phyloP scores from a whole-genome alignment of 1,140 invertebrate genomes.

The Trinorchestia longiramus region DNA sequence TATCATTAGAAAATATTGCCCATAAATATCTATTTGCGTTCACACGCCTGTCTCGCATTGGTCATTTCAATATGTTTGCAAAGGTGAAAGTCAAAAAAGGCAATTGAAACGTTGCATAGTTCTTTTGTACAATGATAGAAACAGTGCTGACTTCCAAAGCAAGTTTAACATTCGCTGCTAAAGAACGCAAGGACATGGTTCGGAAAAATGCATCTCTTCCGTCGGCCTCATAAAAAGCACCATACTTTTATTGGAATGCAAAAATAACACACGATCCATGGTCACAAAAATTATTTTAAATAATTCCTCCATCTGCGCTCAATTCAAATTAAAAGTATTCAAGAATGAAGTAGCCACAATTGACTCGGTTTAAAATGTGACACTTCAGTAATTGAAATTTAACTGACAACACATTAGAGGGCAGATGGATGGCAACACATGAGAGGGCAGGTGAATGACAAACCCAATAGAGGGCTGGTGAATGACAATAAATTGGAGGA shows the following conservation, averaged over 20 bases:
- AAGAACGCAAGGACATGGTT: background rate
- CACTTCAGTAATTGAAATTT: background rate
- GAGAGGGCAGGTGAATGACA: too few species aligned
- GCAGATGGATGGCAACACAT: too few species aligned
- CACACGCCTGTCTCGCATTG: background rate
- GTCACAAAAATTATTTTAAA: background rate
- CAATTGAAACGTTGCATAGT: slow-evolving; percentile 32
- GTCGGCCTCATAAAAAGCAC: background rate
- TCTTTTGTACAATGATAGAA: slow-evolving; percentile 1
- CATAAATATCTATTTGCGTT: background rate
- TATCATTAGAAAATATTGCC: background rate
- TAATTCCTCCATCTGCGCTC: background rate
- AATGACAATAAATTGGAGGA: too few species aligned
- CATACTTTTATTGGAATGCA: background rate
- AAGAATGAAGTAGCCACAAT: background rate
- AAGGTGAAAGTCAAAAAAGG: background rate
- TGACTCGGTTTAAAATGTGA: background rate
- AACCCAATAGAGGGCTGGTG: too few species aligned
- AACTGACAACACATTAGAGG: background rate
- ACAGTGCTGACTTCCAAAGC: background rate
- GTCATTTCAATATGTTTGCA: background rate
- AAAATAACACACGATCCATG: background rate
- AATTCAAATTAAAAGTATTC: background rate
- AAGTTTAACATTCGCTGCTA: background rate
- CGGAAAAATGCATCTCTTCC: background rate